Percentiles rank a stretch among this genome's conserved stretches.
Evolutionary conservation across 2,888 invertebrate species (phyloP).

Genomic region (Cephalotes varians): DNA sequence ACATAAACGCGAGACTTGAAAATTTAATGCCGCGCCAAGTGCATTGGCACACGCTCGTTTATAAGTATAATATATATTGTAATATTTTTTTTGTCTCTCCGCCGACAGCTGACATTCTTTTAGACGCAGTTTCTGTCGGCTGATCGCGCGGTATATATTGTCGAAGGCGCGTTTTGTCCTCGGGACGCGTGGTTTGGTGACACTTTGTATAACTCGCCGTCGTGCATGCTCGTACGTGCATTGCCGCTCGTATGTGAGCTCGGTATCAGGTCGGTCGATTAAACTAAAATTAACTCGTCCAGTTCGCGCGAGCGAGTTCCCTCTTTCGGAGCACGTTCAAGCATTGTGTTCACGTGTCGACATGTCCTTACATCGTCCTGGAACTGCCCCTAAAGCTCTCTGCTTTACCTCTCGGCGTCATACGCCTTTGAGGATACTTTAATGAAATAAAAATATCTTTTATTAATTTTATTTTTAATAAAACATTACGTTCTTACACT

Average conservation of each 20-base stretch:
- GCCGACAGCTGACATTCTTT: background rate
- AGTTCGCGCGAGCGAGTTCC: constrained; percentile 70
- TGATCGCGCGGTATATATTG: background rate
- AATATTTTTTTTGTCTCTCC: background rate
- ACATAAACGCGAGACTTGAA: background rate
- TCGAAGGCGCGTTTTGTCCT: constrained; percentile 34
- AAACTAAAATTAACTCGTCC: constrained; percentile 76
- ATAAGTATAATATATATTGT: background rate
- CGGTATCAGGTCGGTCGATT: constrained; percentile 75
- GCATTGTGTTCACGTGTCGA: constrained; percentile 12
- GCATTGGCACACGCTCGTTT: background rate
- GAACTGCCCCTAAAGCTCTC: background rate
- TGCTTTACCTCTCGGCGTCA: background rate
- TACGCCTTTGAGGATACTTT: background rate
- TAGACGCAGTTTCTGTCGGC: background rate
- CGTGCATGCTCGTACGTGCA: constrained; percentile 58
- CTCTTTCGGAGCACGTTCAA: constrained; percentile 66
- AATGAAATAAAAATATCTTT: background rate
- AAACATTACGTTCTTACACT: no score
- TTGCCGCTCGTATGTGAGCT: constrained; percentile 61
- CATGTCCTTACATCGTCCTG: constrained; percentile 5
- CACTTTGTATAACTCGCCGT: constrained; percentile 38
- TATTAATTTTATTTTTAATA: background rate
- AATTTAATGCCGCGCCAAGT: background rate
- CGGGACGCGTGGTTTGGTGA: constrained; percentile 42